Conservation (phyloP, 2,113 vertebrate species). For the Seriola quinqueradiata region DNA sequence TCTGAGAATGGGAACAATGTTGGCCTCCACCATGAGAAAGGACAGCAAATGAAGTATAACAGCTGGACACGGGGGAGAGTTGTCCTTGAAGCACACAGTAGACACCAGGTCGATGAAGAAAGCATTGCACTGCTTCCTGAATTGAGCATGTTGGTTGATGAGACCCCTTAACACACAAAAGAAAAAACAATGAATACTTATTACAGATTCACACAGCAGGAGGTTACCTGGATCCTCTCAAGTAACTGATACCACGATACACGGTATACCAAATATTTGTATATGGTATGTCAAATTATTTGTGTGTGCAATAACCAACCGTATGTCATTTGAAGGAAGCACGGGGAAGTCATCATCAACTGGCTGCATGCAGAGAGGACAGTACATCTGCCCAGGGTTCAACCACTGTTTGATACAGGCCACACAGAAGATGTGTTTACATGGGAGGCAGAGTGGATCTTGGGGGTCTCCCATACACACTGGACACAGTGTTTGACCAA, state of each 20-base stretch:
- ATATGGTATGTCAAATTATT: not conserved
- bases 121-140: slow-evolving; percentile 90
- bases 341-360: slow-evolving; percentile 74
- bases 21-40: slow-evolving; percentile 87
- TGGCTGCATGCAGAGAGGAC: slow-evolving; percentile 83
- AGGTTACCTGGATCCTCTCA: not conserved
- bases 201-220: not conserved
- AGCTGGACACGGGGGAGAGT: slow-evolving; percentile 84
- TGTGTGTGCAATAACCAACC: slow-evolving; percentile 75
- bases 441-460: slow-evolving; percentile 89
- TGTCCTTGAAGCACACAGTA: slow-evolving; percentile 94
- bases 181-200: not conserved
- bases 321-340: slow-evolving; percentile 79
- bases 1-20: slow-evolving; percentile 35
- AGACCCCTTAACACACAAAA: slow-evolving; percentile 38
- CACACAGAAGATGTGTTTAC: slow-evolving; percentile 88
- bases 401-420: slow-evolving; percentile 87
- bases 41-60: slow-evolving; percentile 88
- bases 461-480: slow-evolving; percentile 86
- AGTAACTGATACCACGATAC: not conserved
- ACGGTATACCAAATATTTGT: no score
- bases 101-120: slow-evolving; percentile 96
- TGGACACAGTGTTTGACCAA: slow-evolving; percentile 79
- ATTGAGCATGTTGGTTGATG: slow-evolving; percentile 82
- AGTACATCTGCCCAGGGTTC: slow-evolving; percentile 84